Conservation (phyloP, 2,113 vertebrate species). For the Odontesthes bonariensis region DNA sequence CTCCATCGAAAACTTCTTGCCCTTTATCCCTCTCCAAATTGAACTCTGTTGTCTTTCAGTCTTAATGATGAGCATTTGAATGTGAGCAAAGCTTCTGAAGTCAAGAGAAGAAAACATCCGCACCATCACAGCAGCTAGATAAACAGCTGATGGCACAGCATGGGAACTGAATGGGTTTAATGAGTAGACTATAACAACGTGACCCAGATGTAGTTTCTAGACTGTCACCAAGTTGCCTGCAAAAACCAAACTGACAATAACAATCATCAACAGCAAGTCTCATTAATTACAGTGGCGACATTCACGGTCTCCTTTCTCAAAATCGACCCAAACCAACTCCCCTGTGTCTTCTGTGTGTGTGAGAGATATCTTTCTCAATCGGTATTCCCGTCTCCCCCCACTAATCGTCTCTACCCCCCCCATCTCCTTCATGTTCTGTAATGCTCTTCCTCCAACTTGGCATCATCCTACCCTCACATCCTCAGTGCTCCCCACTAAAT, state of each 20-base stretch:
- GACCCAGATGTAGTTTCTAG: slow-evolving; percentile 70
- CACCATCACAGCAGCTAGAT: slow-evolving; percentile 46
- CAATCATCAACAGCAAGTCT: slow-evolving; percentile 69
- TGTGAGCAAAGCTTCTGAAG: slow-evolving; percentile 60
- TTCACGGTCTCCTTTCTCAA: slow-evolving; percentile 53
- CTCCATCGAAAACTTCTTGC: not conserved
- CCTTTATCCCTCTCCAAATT: slow-evolving; percentile 39
- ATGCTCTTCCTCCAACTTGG: slow-evolving; percentile 71
- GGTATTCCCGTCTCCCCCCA: slow-evolving; percentile 27
- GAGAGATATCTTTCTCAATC: slow-evolving; percentile 46
- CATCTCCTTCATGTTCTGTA: slow-evolving; percentile 64
- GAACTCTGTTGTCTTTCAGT: slow-evolving; percentile 45
- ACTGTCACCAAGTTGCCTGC: slow-evolving; percentile 59
- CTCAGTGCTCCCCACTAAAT: slow-evolving; percentile 67
- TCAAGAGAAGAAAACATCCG: slow-evolving; percentile 62
- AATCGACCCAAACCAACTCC: slow-evolving; percentile 44
- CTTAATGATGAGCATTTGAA: slow-evolving; percentile 39
- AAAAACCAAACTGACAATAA: slow-evolving; percentile 69
- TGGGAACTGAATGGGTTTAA: slow-evolving; percentile 66
- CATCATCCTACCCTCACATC: slow-evolving; percentile 68
- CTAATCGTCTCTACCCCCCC: slow-evolving; percentile 48
- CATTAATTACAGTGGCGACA: slow-evolving; percentile 68
- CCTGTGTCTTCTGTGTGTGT: slow-evolving; percentile 42
- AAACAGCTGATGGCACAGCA: slow-evolving; percentile 67
- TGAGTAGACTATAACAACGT: slow-evolving; percentile 64